Base-by-base conservation (phyloP, 2,888 invertebrate genomes). In the Gari tellinella region DNA sequence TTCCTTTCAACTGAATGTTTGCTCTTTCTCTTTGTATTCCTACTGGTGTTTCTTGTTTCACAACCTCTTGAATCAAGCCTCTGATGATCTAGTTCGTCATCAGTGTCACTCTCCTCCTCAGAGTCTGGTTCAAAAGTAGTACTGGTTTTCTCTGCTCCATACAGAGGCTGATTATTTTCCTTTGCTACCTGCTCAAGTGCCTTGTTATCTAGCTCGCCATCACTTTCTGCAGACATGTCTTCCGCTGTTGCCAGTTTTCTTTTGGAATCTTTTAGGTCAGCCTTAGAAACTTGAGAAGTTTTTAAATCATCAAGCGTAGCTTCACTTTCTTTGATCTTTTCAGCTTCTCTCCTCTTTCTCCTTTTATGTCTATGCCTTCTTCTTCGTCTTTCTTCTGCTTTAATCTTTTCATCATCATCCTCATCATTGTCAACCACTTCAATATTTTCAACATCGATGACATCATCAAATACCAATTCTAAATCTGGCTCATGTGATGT, bases 401-500 rank as follows among this genome's bases (percentile, higher is more conserved):
- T 46, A 45, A 55, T 58, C 46, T 48, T 25, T 17, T 40, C 21
- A 15, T 63, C 52, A n/a, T 49, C 41, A 21, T 52, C 23, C 17
- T 56, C 49, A 21, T 61, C 57, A 8, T 49, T 45, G 21, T 68
- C 61, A 7, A 38, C 45, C 14, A 63, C 49, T 53, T 72, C 64
- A 15, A 73, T 25, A 48, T 78, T 70, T 38, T 40, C 62, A 43
- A 76, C 65, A 57, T 78, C 74, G 56, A 74, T 74, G 12, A 69
- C 48, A 53, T 65, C 63, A 56, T 72, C 69, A 69, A 72, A 65
- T 4, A 41, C 58, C 17, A 79, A 61, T 31, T 69, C 79, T 41
- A 80, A 64, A 31, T 75, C 75, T 15, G 80, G 70, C 26, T 80
- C 80, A 55, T 48, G n/a, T 8, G 72, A 79, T 12, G 74, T 79